Evolutionary conservation across 2,797 vertebrate species (phyloP).

Genomic region (Pipistrellus kuhlii): DNA sequence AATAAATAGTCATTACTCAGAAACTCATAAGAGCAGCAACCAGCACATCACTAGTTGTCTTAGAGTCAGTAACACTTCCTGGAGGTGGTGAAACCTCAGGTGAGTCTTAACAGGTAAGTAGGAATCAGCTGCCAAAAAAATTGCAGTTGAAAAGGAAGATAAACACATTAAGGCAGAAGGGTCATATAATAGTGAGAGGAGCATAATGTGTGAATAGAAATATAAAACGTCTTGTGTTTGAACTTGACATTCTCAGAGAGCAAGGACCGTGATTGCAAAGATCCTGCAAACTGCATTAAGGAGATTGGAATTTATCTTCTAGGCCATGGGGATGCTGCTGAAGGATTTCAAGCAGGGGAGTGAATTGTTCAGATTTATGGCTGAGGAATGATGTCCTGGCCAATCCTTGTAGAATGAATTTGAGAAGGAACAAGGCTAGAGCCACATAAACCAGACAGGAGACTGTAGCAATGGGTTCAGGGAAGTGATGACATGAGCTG

Average conservation of each 20-base stretch:
- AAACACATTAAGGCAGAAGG: not conserved
- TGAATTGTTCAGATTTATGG: not conserved
- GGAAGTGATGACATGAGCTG: not conserved
- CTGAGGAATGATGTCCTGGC: not conserved
- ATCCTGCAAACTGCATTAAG: not conserved
- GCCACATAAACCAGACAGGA: not conserved
- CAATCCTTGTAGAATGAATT: not conserved
- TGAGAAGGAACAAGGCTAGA: not conserved
- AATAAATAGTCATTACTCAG: not conserved
- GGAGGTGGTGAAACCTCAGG: not conserved
- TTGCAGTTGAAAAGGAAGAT: not conserved
- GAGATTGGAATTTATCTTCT: not conserved
- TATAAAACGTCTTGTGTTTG: not conserved
- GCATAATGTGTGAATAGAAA: not conserved
- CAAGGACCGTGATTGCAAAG: not conserved
- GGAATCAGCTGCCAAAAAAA: not conserved
- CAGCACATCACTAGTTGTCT: not conserved
- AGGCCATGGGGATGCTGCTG: rapidly evolving
- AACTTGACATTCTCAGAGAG: constrained; percentile 13
- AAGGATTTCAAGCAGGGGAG: not conserved
- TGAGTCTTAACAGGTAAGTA: constrained; percentile 16
- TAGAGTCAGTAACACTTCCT: not conserved
- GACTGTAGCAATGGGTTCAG: not conserved
- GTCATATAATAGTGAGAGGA: not conserved
- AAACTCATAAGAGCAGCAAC: not conserved